These are phyloP conservation scores for Trichogramma dendrolimi DNA, from an alignment of 2,888 invertebrate genomes.

Conservation along the genomic window DNA sequence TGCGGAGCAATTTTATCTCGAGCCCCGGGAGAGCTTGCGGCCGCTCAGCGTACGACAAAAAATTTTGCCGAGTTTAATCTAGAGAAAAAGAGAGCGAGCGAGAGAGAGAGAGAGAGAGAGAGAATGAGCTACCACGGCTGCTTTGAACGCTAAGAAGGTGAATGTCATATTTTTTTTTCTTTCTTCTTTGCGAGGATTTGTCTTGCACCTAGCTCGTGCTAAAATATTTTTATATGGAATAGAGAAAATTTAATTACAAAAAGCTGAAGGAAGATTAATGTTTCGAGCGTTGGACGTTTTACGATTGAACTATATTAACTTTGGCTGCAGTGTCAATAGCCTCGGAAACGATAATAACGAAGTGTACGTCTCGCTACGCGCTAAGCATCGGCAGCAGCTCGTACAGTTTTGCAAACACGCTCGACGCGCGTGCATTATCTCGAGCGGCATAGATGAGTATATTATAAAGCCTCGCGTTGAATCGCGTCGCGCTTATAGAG, in stretches of 20 bases:
- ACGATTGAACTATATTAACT: conserved; percentile 18
- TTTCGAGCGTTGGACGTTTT: conserved; percentile 11
- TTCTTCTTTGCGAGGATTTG: conserved; percentile 9
- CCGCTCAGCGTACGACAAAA: conserved; percentile 4
- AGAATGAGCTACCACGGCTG: not conserved
- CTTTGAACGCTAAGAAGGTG: conserved; percentile 15
- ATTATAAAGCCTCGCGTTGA: not conserved
- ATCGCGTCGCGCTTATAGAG: not conserved
- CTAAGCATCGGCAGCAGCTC: no score
- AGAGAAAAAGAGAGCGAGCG: conserved; percentile 3
- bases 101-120: conserved; percentile 1
- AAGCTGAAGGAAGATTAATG: not conserved
- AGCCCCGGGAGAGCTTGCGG: not conserved
- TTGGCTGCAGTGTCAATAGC: no score
- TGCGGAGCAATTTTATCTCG: conserved; percentile 27
- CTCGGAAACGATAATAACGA: no score
- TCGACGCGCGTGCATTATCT: not conserved
- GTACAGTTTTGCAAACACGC: no score
- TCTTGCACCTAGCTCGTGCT: not conserved
- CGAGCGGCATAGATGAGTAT: not conserved
- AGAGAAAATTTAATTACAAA: no score
- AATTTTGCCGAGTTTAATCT: conserved; percentile 18
- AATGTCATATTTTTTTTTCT: not conserved
- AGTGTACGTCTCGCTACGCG: no score
- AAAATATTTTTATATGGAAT: not conserved